These are phyloP conservation scores for Leptogaster cylindrica DNA, from an alignment of 2,888 invertebrate species.

Conservation along the genomic window DNA sequence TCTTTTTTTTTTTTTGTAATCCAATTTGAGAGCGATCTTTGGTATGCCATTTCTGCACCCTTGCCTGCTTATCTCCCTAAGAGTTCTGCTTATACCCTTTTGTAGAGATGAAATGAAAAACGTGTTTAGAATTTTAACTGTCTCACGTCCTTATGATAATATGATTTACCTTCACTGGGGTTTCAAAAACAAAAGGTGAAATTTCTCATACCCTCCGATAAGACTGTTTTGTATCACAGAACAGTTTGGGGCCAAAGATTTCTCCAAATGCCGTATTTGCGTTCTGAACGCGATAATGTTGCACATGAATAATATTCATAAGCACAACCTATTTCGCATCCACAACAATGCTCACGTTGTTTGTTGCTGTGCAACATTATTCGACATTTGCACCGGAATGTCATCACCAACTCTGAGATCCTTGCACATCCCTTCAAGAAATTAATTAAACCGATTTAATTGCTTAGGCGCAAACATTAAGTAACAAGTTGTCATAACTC, in stretches of 20 bases:
- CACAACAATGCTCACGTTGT: no score
- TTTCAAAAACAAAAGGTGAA: slow-evolving; percentile 26
- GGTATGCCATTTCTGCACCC: not conserved
- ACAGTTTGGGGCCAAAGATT: slow-evolving; percentile 6
- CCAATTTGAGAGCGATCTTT: slow-evolving; percentile 20
- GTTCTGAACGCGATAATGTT: no score
- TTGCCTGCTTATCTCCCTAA: not conserved
- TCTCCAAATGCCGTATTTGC: slow-evolving; percentile 1
- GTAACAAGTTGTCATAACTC: no score
- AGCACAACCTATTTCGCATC: no score
- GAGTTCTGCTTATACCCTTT: not conserved
- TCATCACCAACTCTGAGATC: no score
- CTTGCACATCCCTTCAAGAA: no score
- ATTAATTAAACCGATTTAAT: no score
- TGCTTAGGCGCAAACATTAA: no score
- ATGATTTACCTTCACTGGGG: slow-evolving; percentile 43
- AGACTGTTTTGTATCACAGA: not conserved
- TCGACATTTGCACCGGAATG: no score
- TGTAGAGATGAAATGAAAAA: slow-evolving; percentile 46
- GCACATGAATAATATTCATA: no score
- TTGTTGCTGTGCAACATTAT: no score
- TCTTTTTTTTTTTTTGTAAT: slow-evolving; percentile 14
- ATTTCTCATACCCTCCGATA: not conserved
- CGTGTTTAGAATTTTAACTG: slow-evolving; percentile 44
- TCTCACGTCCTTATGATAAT: slow-evolving; percentile 46